phyloP scores from a whole-genome alignment of 2,888 invertebrate species.

The Clepsis dumicolana region DNA sequence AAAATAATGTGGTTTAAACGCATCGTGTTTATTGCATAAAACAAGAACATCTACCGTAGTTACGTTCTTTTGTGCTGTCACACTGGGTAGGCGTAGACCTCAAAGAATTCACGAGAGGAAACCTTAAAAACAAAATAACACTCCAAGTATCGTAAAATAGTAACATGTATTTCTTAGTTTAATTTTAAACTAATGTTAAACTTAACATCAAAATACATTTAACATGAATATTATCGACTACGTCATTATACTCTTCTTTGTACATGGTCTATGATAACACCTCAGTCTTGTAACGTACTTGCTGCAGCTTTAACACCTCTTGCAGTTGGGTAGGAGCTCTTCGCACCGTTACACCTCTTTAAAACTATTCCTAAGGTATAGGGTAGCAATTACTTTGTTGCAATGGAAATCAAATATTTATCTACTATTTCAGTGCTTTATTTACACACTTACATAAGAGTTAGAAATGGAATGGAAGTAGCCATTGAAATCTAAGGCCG shows the following conservation, averaged over 20 bases:
- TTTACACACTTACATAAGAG: no score
- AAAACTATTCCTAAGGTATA: conserved; percentile 27
- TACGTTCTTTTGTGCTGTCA: no score
- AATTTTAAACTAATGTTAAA: conserved; percentile 42
- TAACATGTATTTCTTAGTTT: conserved; percentile 36
- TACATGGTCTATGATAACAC: conserved; percentile 52
- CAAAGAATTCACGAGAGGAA: no score
- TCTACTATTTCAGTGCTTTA: no score
- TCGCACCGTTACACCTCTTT: conserved; percentile 35
- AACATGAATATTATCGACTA: conserved; percentile 10
- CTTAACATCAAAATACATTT: conserved; percentile 47
- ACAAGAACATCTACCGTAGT: no score
- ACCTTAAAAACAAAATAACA: no score
- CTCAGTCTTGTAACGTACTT: conserved; percentile 62
- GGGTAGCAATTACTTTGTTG: conserved; percentile 18
- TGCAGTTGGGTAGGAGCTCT: conserved; percentile 29
- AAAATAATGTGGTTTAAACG: no score
- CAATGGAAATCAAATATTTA: conserved; percentile 7
- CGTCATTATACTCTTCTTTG: conserved; percentile 24
- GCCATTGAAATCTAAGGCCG: no score
- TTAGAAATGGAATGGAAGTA: no score
- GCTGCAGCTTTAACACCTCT: background rate
- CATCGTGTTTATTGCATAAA: no score
- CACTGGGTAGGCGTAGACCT: no score
- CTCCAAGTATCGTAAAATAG: conserved; percentile 20